Conservation (phyloP, 2,888 invertebrate genomes). For the Therioaphis trifolii region DNA sequence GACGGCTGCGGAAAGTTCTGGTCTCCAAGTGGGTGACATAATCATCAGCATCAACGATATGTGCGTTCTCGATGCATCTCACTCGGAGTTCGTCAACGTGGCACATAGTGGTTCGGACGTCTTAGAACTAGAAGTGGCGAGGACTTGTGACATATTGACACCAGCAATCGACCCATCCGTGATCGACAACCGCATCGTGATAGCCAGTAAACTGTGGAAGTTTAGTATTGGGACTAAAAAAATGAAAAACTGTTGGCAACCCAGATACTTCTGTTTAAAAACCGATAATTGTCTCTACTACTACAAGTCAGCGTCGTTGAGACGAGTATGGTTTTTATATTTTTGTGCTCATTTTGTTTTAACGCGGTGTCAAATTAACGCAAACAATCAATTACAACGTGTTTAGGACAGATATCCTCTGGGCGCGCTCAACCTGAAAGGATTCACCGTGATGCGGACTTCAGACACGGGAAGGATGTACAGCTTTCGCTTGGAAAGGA, state of each 20-base stretch:
- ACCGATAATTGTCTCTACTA: conserved; percentile 94
- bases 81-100: conserved; percentile 82
- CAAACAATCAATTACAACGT: too few relatives aligned
- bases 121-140: conserved; percentile 87
- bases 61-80: conserved; percentile 90
- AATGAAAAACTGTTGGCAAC: conserved; percentile 75
- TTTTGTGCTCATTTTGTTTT: not conserved
- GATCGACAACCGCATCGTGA: conserved; percentile 73
- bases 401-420: conserved; percentile 85
- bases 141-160: conserved; percentile 85
- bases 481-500: conserved; percentile 75
- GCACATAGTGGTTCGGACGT: conserved; percentile 83
- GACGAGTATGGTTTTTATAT: conserved; percentile 67
- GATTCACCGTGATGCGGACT: conserved; percentile 78
- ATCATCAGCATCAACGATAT: conserved; percentile 90
- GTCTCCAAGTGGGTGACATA: conserved; percentile 93
- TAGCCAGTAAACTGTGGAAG: conserved; percentile 66
- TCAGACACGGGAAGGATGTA: conserved; percentile 78
- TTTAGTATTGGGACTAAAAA: conserved; percentile 66
- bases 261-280: conserved; percentile 90
- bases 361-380: too few relatives aligned
- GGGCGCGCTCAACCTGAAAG: conserved; percentile 82
- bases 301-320: conserved; percentile 90
- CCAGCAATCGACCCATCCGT: conserved; percentile 74
- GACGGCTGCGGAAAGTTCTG: conserved; percentile 92